Conservation (phyloP, 2,888 invertebrate genomes). For the Perizoma flavofasciatum region DNA sequence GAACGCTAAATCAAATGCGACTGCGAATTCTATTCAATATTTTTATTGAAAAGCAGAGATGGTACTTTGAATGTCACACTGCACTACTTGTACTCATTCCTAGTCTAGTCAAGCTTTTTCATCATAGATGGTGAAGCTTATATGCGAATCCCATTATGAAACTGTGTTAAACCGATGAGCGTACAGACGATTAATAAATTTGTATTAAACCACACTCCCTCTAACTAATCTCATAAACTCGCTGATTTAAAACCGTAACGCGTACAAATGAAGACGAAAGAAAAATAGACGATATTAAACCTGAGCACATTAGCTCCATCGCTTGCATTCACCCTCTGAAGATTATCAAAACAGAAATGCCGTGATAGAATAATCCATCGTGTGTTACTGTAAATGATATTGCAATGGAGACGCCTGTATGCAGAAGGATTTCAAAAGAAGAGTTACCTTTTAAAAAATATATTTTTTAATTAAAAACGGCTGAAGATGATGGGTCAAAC, state of each 20-base stretch:
- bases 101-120: no score
- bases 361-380: slow-evolving; percentile 74
- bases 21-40: slow-evolving; percentile 9
- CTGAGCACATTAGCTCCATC: slow-evolving; percentile 60
- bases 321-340: slow-evolving; percentile 62
- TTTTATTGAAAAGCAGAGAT: not conserved
- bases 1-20: slow-evolving; percentile 57
- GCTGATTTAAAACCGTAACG: slow-evolving; percentile 40
- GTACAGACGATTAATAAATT: slow-evolving; percentile 33
- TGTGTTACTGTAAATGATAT: not conserved
- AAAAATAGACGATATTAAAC: slow-evolving; percentile 62
- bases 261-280: slow-evolving; percentile 49
- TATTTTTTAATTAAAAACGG: no score
- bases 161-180: slow-evolving; percentile 8
- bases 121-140: no score
- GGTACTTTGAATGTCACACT: no score
- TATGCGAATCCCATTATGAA: no score
- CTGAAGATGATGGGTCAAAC: no score
- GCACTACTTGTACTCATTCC: no score
- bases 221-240: slow-evolving; percentile 36
- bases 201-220: slow-evolving; percentile 30
- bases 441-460: no score
- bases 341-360: slow-evolving; percentile 70
- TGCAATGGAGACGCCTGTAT: no score
- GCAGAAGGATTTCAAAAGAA: no score